Conservation (phyloP, 37 sponge, comb jelly and placozoan genomes). For the Bolinopsis microptera region DNA sequence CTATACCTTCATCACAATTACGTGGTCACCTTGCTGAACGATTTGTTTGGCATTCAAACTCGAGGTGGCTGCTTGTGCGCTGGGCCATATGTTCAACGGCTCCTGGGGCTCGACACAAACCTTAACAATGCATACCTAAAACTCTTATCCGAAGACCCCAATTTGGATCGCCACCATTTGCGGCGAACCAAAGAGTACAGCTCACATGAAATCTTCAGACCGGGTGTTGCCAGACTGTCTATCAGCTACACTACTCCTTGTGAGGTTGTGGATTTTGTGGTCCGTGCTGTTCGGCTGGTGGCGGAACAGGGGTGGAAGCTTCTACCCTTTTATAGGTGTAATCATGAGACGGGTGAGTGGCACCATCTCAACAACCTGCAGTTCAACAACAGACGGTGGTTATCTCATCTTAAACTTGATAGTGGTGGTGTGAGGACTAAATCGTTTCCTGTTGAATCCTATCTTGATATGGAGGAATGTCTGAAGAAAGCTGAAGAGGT, state of each 20-base stretch:
- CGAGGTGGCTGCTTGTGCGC: slow-evolving; percentile 93
- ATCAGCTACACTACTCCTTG: slow-evolving; percentile 79
- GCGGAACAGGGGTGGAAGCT: slow-evolving; percentile 91
- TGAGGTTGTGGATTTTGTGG: slow-evolving; percentile 73
- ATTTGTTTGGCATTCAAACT: slow-evolving; percentile 88
- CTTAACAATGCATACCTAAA: slow-evolving; percentile 71
- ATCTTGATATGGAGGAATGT: slow-evolving; percentile 62
- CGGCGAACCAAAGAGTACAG: slow-evolving; percentile 77
- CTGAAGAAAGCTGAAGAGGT: slow-evolving; percentile 67
- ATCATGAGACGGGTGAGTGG: slow-evolving; percentile 79
- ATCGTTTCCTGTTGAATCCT: neutral
- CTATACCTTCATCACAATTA: slow-evolving; percentile 87
- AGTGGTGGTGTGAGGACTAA: neutral
- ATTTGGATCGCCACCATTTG: slow-evolving; percentile 73
- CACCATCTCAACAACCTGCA: slow-evolving; percentile 71
- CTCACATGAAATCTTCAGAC: slow-evolving; percentile 81
- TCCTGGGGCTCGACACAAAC: slow-evolving; percentile 77
- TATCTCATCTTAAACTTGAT: slow-evolving; percentile 43
- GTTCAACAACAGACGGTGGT: slow-evolving; percentile 65
- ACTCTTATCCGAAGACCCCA: slow-evolving; percentile 80
- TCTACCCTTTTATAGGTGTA: slow-evolving; percentile 71
- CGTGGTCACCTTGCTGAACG: slow-evolving; percentile 82
- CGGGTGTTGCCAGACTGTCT: slow-evolving; percentile 80
- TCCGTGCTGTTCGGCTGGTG: slow-evolving; percentile 79
- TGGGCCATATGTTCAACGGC: slow-evolving; percentile 72